These are phyloP conservation scores for Maconellicoccus hirsutus DNA, from an alignment of 1,140 invertebrate genomes.

Conservation along the genomic window DNA sequence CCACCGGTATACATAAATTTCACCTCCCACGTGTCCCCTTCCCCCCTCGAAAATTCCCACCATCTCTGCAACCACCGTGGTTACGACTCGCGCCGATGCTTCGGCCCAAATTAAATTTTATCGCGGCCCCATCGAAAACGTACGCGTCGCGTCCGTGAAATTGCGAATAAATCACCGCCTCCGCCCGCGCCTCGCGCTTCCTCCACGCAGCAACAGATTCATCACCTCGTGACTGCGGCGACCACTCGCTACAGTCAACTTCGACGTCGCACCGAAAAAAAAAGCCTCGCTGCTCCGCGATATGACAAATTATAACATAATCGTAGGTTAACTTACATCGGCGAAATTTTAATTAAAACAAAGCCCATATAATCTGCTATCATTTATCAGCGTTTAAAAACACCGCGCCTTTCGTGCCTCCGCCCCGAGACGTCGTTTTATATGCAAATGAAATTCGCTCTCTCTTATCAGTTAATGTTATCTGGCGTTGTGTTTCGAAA, in stretches of 20 bases:
- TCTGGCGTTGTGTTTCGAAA: background rate
- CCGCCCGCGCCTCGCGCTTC: no score
- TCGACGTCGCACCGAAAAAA: background rate
- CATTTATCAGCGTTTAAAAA: slow-evolving; percentile 9
- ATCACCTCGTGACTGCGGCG: background rate
- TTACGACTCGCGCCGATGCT: background rate
- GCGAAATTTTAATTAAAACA: slow-evolving; percentile 9
- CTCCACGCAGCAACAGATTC: background rate
- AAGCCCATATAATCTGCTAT: slow-evolving; percentile 4
- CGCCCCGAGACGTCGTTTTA: background rate
- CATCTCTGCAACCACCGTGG: background rate
- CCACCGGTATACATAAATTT: background rate
- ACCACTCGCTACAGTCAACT: background rate
- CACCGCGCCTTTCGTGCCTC: background rate
- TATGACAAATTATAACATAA: slow-evolving; percentile 1
- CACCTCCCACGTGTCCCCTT: no score
- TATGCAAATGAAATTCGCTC: slow-evolving; percentile 6
- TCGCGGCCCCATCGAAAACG: background rate
- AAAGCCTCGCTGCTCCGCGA: background rate
- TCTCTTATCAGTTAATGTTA: background rate
- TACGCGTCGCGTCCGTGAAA: background rate
- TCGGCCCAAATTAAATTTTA: background rate
- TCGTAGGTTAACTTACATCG: background rate
- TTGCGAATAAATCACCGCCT: background rate
- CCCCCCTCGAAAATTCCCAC: no score